Conservation (phyloP, 2,888 invertebrate species). For the Polylopha cassiicola region DNA sequence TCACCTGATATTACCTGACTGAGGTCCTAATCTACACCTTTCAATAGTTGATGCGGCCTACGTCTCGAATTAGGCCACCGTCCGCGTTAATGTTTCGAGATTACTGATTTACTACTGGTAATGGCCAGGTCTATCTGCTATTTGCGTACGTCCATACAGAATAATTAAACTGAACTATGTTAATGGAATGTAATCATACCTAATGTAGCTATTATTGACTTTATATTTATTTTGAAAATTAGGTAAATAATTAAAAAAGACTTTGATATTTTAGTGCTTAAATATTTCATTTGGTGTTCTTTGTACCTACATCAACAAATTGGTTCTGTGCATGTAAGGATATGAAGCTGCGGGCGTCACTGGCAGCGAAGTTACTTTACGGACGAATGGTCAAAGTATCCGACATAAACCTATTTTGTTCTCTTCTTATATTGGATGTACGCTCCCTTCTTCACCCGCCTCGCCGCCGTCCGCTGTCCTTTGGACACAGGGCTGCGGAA, state of each 20-base stretch:
- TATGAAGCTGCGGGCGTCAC: constrained; percentile 53
- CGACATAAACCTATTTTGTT: constrained; percentile 78
- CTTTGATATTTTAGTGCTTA: too few species aligned
- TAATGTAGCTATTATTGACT: too few species aligned
- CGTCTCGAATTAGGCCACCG: constrained; percentile 52
- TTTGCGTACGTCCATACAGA: constrained; percentile 16
- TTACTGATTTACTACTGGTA: constrained; percentile 39
- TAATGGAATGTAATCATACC: constrained; percentile 5
- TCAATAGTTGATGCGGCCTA: constrained; percentile 63
- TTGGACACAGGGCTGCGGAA: constrained; percentile 52
- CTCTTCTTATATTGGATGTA: constrained; percentile 77
- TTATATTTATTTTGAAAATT: too few species aligned
- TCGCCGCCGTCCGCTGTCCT: constrained; percentile 55
- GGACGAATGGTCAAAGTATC: constrained; percentile 76
- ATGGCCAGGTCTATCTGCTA: constrained; percentile 27
- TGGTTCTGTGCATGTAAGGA: constrained; percentile 23
- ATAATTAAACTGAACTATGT: background rate
- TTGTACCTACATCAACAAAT: too few species aligned
- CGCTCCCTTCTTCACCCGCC: constrained; percentile 68
- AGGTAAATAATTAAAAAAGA: too few species aligned
- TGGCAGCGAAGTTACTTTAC: constrained; percentile 69
- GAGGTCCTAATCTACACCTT: constrained; percentile 36
- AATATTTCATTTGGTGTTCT: too few species aligned
- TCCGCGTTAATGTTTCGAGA: constrained; percentile 33
- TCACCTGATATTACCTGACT: constrained; percentile 49